A percentile compares a stretch with the other conserved stretches of the same genome.
Evolutionary conservation across 1,140 invertebrate genomes (phyloP).

Genomic region (Diabrotica virgifera): DNA sequence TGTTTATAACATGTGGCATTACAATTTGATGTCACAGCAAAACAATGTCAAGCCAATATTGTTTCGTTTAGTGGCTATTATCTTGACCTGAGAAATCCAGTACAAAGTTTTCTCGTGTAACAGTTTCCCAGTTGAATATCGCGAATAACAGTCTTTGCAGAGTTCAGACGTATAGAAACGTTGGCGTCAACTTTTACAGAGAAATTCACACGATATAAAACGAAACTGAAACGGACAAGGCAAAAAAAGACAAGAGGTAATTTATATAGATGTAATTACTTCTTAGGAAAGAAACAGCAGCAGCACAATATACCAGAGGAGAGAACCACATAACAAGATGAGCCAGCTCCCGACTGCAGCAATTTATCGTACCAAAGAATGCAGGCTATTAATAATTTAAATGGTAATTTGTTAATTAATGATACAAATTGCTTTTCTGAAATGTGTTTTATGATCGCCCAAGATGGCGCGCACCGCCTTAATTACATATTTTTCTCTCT

Average conservation of each 20-base stretch:
- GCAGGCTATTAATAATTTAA: slow-evolving; percentile 47
- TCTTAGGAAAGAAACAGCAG: slow-evolving; percentile 7
- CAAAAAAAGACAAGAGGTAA: slow-evolving; percentile 20
- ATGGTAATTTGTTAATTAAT: slow-evolving; percentile 50
- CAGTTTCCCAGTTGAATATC: too few species aligned
- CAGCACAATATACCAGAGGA: slow-evolving; percentile 12
- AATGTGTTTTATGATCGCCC: slow-evolving; percentile 46
- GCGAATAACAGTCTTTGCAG: too few species aligned
- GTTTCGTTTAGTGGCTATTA: too few species aligned
- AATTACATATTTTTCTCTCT: slow-evolving; percentile 35
- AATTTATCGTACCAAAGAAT: slow-evolving; percentile 39
- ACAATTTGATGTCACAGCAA: too few species aligned
- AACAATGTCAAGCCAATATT: too few species aligned
- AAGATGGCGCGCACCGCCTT: slow-evolving; percentile 32
- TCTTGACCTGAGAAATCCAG: too few species aligned
- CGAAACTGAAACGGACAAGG: not conserved
- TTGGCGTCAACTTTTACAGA: slow-evolving; percentile 12
- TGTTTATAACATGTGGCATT: too few species aligned
- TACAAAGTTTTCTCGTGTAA: too few species aligned
- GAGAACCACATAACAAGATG: slow-evolving; percentile 30
- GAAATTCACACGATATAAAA: slow-evolving; percentile 18
- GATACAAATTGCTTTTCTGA: slow-evolving; percentile 48
- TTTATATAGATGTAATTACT: slow-evolving; percentile 24
- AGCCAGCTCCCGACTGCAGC: slow-evolving; percentile 27
- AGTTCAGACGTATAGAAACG: not conserved